Conservation (phyloP, 2,113 vertebrate species). For the Corydoras sp. region DNA sequence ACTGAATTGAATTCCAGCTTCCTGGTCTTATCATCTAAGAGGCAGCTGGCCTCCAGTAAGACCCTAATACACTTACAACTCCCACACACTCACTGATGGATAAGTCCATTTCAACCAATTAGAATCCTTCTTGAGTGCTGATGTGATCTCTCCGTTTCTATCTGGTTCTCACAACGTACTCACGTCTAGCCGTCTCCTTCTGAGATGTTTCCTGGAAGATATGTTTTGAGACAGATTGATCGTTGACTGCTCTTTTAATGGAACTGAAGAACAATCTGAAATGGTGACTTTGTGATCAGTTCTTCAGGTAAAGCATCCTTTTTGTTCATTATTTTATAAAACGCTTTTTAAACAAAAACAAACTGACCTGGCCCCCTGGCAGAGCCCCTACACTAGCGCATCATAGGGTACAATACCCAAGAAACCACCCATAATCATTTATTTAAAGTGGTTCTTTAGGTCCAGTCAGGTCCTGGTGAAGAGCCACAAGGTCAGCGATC, state of each 20-base stretch:
- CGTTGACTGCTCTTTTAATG: slow-evolving; percentile 34
- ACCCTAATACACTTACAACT: not conserved
- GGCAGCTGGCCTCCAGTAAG: not conserved
- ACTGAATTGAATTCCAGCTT: not conserved
- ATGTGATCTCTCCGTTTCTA: slow-evolving; percentile 38
- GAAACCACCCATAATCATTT: too few species aligned
- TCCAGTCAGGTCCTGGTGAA: not conserved
- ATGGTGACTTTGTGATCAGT: not conserved
- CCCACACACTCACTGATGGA: slow-evolving; percentile 47
- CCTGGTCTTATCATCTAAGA: too few species aligned
- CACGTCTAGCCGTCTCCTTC: slow-evolving; percentile 37
- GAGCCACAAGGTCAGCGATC: too few species aligned
- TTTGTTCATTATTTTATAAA: too few species aligned
- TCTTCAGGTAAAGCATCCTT: not conserved
- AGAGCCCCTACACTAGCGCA: too few species aligned
- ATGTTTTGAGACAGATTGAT: slow-evolving; percentile 58
- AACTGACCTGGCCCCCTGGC: too few species aligned
- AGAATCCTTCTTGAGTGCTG: slow-evolving; percentile 62
- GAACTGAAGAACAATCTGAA: not conserved
- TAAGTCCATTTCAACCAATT: slow-evolving; percentile 54
- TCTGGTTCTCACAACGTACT: slow-evolving; percentile 13
- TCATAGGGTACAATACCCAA: too few species aligned
- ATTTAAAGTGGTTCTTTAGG: not conserved
- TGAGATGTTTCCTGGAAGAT: slow-evolving; percentile 55
- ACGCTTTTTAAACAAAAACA: too few species aligned